phyloP scores from a whole-genome alignment of 2,797 vertebrate genomes.

The Anas flavirostris region DNA sequence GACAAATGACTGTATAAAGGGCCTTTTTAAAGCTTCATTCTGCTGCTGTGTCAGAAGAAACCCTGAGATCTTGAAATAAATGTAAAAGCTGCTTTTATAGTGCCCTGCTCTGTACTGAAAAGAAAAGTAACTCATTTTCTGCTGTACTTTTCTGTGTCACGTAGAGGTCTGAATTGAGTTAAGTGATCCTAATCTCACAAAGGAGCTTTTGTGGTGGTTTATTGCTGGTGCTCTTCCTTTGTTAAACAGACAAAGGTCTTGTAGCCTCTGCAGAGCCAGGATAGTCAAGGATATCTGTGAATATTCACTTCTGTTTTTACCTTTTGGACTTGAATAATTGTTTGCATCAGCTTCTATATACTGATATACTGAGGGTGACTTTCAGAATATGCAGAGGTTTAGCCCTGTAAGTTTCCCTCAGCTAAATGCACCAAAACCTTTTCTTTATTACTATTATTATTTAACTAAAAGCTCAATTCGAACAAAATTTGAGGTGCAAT shows the following conservation, averaged over 20 bases:
- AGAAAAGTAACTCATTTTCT: conserved; percentile 50
- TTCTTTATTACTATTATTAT: not conserved
- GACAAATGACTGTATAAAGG: conserved; percentile 44
- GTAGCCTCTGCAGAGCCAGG: not conserved
- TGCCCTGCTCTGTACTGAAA: conserved; percentile 12
- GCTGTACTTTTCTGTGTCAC: conserved; percentile 27
- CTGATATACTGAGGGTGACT: not conserved
- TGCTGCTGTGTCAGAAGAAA: conserved; percentile 60
- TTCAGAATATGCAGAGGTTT: not conserved
- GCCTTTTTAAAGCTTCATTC: conserved; percentile 47
- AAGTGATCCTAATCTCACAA: conserved; percentile 60
- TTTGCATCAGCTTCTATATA: not conserved
- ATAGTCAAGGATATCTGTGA: not conserved
- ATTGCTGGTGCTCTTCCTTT: conserved; percentile 20
- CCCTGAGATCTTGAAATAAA: conserved; percentile 42
- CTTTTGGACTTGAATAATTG: not conserved
- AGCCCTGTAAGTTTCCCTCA: not conserved
- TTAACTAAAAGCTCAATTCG: not conserved
- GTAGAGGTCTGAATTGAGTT: conserved; percentile 24
- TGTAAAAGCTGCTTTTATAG: conserved; percentile 64
- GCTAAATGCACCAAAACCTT: not conserved
- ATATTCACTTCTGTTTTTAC: not conserved
- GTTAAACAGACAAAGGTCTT: conserved; percentile 14
- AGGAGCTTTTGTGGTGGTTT: conserved; percentile 44
- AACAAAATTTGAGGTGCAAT: not conserved